Evolutionary conservation across 1,140 invertebrate genomes (phyloP).

Genomic region (Bombus turneri): DNA sequence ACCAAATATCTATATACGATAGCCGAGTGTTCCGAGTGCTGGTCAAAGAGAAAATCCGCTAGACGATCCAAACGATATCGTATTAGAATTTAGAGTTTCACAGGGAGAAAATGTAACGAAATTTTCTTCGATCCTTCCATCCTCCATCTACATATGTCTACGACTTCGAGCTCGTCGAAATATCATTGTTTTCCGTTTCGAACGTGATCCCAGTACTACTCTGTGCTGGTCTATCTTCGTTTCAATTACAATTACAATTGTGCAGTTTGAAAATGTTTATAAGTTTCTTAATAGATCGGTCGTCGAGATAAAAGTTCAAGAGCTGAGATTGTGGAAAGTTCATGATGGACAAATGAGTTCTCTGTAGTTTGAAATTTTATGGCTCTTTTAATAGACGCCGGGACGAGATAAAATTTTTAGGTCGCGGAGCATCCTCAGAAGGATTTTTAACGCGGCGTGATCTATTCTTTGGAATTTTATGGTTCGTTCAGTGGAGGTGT

Average conservation of each 20-base stretch:
- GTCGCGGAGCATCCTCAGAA: not conserved
- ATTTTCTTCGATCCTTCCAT: slow-evolving; percentile 45
- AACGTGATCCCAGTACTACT: no score
- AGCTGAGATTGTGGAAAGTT: not conserved
- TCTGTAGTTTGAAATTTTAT: slow-evolving; percentile 5
- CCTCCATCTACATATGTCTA: slow-evolving; percentile 21
- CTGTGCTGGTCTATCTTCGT: no score
- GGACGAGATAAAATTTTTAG: slow-evolving; percentile 13
- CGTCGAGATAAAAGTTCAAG: slow-evolving; percentile 1
- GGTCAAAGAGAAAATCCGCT: not conserved
- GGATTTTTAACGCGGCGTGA: not conserved
- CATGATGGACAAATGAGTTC: not conserved
- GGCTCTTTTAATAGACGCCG: not conserved
- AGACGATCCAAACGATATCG: not conserved
- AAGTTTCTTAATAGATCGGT: slow-evolving; percentile 3
- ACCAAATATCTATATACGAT: slow-evolving; percentile 17
- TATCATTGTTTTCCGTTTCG: not conserved
- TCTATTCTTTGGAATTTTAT: not conserved
- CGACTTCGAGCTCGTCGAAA: not conserved
- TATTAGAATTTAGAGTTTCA: not conserved
- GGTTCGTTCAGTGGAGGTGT: not conserved
- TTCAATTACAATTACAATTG: no score
- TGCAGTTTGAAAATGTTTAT: slow-evolving; percentile 1
- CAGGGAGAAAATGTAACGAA: slow-evolving; percentile 8
- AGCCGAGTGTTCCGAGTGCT: slow-evolving; percentile 32